Evolutionary conservation across 2,113 vertebrate species (phyloP).

Genomic region (Thamnophis sirtalis): DNA sequence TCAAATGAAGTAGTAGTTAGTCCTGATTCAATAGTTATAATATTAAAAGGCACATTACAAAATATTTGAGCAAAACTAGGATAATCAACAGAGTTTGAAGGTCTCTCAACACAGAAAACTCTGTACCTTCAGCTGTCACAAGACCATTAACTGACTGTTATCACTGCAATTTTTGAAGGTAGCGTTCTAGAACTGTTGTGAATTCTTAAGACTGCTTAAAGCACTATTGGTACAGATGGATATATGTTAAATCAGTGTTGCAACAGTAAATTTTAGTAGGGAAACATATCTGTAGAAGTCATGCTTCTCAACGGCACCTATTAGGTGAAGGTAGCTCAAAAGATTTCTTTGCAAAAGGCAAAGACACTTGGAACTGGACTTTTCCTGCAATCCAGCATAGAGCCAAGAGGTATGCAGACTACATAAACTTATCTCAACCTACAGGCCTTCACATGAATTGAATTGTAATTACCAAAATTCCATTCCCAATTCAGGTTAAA

Average conservation of each 20-base stretch:
- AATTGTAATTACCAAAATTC: not conserved
- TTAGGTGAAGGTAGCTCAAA: not conserved
- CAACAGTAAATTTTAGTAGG: not conserved
- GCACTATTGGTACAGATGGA: not conserved
- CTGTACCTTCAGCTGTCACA: not conserved
- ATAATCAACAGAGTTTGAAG: not conserved
- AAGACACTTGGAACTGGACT: not conserved
- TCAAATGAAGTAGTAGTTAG: slow-evolving; percentile 8
- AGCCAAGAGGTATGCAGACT: not conserved
- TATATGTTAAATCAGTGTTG: not conserved
- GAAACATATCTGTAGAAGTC: not conserved
- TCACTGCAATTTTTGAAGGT: not conserved
- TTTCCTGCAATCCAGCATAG: not conserved
- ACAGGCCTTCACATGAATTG: not conserved
- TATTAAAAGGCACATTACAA: not conserved
- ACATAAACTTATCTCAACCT: not conserved
- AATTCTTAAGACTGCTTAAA: not conserved
- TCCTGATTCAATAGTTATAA: not conserved
- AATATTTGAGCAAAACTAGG: not conserved
- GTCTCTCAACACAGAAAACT: not conserved
- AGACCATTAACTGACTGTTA: not conserved
- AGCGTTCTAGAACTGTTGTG: not conserved
- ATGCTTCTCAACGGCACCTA: not conserved
- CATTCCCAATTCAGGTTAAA: not conserved
- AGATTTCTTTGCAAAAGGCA: not conserved